Base-by-base conservation (phyloP, 2,797 vertebrate species). In the Lacerta bilineata region DNA sequence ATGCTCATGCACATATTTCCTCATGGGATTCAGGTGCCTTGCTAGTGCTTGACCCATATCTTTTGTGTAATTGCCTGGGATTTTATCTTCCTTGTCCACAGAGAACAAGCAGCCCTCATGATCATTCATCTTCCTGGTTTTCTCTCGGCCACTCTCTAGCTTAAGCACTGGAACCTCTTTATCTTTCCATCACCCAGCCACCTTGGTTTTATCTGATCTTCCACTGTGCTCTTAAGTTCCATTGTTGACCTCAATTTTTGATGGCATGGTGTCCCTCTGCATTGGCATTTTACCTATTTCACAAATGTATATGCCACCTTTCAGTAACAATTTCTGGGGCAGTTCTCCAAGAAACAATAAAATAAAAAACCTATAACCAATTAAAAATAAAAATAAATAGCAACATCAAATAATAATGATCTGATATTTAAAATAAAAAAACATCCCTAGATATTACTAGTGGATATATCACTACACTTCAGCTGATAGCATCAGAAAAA, bases 241-340 rank as follows among this genome's bases (percentile, higher is more conserved):
- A 94, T 93, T 90, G 90, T 94, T 93, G 93, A 92, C 91, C 93
- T 92, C 91, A 90, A 91, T 92, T 93, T 92, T 93, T 93, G 93
- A 93, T 87, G 93, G 93, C 91, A 93, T 89, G 92, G 87, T 89
- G 91, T 93, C 91, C 87, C 88, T 93, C 88, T 91, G 88, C 90
- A 93, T 86, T 2, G 0, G 92, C 8, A 59, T 84, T 69, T 69
- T 29, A 69, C 66, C 29, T 69, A 29, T 11, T 8, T 9, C 41
- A 41, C 41, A 41, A 41, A 5, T 41, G 41, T 41, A 41, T 41
- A 41, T 41, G 41, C 41, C 90, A 94, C 39, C 39, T 39, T 39
- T 39, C 39, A 33, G 33, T 33, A 33, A 33, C 33, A 33, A 33
- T 33, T 33, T 33, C 33, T 33, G 33, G 33, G 29, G 17, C n/a